A percentile compares a stretch with the other conserved stretches of the same genome.
These are phyloP conservation scores for Delichon dasypus DNA, from an alignment of 2,797 vertebrate genomes.

Conservation along the genomic window DNA sequence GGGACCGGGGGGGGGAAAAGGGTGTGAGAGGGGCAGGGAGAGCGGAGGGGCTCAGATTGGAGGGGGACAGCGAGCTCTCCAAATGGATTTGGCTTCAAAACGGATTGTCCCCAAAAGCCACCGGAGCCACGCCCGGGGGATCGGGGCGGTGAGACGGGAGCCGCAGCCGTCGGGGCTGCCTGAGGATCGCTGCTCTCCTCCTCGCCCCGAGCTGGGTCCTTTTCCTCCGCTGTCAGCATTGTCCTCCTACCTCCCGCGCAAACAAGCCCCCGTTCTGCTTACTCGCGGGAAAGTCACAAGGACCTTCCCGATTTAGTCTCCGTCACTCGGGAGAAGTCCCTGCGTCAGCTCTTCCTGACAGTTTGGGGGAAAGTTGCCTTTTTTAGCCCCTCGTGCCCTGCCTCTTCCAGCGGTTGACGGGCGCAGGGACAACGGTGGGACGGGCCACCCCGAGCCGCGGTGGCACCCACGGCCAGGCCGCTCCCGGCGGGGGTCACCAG, in stretches of 20 bases:
- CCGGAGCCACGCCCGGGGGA: no score
- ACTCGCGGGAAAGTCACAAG: conserved; percentile 69
- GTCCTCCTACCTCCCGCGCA: conserved; percentile 42
- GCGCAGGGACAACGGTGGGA: rapidly evolving
- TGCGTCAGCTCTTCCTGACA: conserved; percentile 68
- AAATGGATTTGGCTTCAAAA: rapidly evolving
- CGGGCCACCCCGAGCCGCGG: rapidly evolving
- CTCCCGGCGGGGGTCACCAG: rapidly evolving
- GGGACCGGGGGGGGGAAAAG: rapidly evolving
- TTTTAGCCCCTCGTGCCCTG: conserved; percentile 24
- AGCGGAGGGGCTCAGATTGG: rapidly evolving
- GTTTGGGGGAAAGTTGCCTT: conserved; percentile 60
- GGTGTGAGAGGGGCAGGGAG: not conserved
- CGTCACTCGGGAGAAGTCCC: conserved; percentile 54
- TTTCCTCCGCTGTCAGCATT: conserved; percentile 68
- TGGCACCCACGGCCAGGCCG: not conserved
- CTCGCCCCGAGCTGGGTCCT: conserved; percentile 19
- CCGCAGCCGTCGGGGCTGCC: not conserved
- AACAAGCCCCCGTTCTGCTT: conserved; percentile 68
- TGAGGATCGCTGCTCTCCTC: not conserved
- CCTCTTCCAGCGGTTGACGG: not conserved
- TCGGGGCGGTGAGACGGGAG: not conserved
- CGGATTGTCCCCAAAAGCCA: rapidly evolving
- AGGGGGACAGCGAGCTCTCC: rapidly evolving
- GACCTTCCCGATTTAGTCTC: conserved; percentile 76